Evolutionary conservation across 2,113 vertebrate genomes (phyloP).

Genomic region (Cochlearius cochlearius): DNA sequence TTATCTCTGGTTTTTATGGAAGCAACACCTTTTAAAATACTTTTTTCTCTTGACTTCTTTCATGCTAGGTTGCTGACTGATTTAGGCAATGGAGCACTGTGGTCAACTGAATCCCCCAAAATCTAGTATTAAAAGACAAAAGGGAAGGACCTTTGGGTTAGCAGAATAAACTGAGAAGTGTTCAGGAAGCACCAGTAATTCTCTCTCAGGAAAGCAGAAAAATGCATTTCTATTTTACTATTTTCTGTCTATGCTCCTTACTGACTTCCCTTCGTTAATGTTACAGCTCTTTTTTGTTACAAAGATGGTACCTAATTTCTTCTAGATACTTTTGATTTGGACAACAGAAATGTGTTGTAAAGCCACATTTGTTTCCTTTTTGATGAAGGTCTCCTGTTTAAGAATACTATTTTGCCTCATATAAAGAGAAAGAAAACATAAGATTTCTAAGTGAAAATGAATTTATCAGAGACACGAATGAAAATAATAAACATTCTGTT

Average conservation of each 20-base stretch:
- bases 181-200: conserved; percentile 28
- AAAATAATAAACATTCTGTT: background rate
- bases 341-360: background rate
- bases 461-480: background rate
- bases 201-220: conserved; percentile 1
- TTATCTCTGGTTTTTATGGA: conserved; percentile 67
- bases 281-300: background rate
- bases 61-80: conserved; percentile 48
- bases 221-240: conserved; percentile 46
- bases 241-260: background rate
- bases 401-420: background rate
- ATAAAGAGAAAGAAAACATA: background rate
- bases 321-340: background rate
- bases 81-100: conserved; percentile 43
- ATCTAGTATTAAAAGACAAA: conserved; percentile 68
- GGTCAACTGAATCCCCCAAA: conserved; percentile 61
- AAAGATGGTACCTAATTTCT: background rate
- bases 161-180: conserved; percentile 49
- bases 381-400: background rate
- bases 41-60: conserved; percentile 64
- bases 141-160: conserved; percentile 49
- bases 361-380: background rate
- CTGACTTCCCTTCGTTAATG: background rate
- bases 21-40: conserved; percentile 61
- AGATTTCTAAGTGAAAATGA: background rate